Evolutionary conservation across 2,888 invertebrate genomes (phyloP), one percentile per base, ranked within the genome.

Genomic region (Lysandra coridon): DNA sequence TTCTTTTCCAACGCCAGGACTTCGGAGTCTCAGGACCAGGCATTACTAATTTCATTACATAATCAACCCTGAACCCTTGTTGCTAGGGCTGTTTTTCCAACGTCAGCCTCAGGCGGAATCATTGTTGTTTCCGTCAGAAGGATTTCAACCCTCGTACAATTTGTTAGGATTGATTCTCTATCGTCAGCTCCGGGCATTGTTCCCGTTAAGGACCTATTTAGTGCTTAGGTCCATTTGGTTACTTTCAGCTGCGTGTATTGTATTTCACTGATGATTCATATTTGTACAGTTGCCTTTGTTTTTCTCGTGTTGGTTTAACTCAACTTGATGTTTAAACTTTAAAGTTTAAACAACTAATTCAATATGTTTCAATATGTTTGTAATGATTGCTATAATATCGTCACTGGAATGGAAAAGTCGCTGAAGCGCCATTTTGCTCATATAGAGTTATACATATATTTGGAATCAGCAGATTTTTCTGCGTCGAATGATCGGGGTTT

Each of bases 191-290:
- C 44, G 23, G n/a, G n/a, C 4, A 74, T 74, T 74, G 74, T 73
- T 73, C n/a, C 40, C 73, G 7, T 17, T 23, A 23, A 74, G 74
- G 74, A 74, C 44, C 44, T 74, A 44, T 74, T 74, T 44, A 74
- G 74, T 40, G 74, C 44, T 74, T 44, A 74, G n/a, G 73, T 73
- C 73, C 37, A 74, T 74, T 74, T 74, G 74, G 74, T 44, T 74
- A 44, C 74, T 74, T 74, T 74, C 40, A 74, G 44, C 10, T 44
- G 40, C 44, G 44, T 44, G n/a, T 40, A 73, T 40, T 74, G 74
- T 74, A 44, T n/a, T n/a, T 74, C 40, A 44, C 37, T 74, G 64
- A 64, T 64, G 23, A 64, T 6, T 64, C 64, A 64, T 64, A 30
- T 64, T 64, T 64, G 12, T 30, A 23, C 64, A 64, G 30, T 30